These are phyloP conservation scores for Accipiter virgatus DNA, from an alignment of 2,113 vertebrate species.

Conservation along the genomic window DNA sequence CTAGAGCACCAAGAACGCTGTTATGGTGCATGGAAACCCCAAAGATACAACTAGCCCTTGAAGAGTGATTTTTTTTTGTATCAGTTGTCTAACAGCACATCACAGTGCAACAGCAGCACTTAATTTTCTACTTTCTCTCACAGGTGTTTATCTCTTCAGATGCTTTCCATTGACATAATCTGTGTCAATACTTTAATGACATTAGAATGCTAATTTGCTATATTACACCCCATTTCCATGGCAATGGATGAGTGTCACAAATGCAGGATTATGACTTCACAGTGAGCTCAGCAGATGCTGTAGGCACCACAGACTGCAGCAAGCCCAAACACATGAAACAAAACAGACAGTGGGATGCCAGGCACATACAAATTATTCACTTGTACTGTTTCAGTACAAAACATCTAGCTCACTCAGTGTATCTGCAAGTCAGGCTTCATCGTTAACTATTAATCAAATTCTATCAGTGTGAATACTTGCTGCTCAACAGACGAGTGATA, in stretches of 20 bases:
- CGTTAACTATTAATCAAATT: neutral
- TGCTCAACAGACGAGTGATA: neutral
- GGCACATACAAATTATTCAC: neutral
- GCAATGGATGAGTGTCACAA: conserved; percentile 17
- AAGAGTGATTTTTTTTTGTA: neutral
- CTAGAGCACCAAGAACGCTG: neutral
- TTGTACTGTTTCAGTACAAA: neutral
- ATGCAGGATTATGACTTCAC: conserved; percentile 13
- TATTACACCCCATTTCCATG: neutral
- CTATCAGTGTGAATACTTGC: neutral
- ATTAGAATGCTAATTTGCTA: neutral
- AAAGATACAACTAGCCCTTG: neutral
- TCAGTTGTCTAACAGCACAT: neutral
- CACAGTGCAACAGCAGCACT: neutral
- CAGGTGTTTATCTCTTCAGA: neutral
- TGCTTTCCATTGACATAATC: neutral
- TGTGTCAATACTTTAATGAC: neutral
- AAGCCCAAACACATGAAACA: neutral
- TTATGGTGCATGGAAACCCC: neutral
- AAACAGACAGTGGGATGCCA: neutral
- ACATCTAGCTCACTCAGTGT: neutral
- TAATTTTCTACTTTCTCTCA: neutral
- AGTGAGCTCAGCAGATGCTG: neutral
- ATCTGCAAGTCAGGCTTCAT: neutral
- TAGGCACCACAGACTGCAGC: neutral